Conservation (phyloP, 2,888 invertebrate species). For the Polia nebulosa region DNA sequence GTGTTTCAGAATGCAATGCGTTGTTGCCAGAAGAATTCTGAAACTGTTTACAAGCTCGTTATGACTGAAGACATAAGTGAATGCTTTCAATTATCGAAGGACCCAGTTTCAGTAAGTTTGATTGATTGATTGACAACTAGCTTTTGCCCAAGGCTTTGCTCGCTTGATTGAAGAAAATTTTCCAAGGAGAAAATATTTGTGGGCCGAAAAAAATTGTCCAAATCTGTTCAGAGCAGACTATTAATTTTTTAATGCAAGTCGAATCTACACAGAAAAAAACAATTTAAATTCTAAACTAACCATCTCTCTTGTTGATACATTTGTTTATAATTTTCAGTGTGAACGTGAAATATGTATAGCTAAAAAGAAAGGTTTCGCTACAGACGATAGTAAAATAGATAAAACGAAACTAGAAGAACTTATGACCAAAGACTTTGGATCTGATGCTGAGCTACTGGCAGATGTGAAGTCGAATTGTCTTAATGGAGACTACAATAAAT, state of each 20-base stretch:
- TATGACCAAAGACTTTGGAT: constrained; percentile 47
- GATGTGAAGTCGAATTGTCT: constrained; percentile 43
- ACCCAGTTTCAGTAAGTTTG: constrained; percentile 37
- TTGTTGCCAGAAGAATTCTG: constrained; percentile 29
- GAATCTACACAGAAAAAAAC: background rate
- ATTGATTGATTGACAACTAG: background rate
- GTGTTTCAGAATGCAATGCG: constrained; percentile 30
- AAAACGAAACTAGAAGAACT: constrained; percentile 53
- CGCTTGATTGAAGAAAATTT: background rate
- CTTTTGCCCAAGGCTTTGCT: background rate
- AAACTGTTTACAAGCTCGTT: background rate
- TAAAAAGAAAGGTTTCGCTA: constrained; percentile 64
- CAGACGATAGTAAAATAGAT: constrained; percentile 67
- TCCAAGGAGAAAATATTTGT: background rate
- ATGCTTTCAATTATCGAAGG: constrained; percentile 31
- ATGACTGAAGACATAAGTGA: constrained; percentile 12
- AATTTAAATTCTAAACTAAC: background rate
- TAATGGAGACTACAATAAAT: constrained; percentile 23
- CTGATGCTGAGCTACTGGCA: constrained; percentile 5
- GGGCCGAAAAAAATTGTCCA: too few relatives aligned
- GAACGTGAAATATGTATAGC: constrained; percentile 69
- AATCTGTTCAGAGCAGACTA: background rate
- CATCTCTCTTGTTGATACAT: background rate
- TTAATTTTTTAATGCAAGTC: background rate
- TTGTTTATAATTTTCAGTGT: constrained; percentile 64